Evolutionary conservation across 2,113 vertebrate species (phyloP).

Genomic region (Thinocorus orbignyianus): DNA sequence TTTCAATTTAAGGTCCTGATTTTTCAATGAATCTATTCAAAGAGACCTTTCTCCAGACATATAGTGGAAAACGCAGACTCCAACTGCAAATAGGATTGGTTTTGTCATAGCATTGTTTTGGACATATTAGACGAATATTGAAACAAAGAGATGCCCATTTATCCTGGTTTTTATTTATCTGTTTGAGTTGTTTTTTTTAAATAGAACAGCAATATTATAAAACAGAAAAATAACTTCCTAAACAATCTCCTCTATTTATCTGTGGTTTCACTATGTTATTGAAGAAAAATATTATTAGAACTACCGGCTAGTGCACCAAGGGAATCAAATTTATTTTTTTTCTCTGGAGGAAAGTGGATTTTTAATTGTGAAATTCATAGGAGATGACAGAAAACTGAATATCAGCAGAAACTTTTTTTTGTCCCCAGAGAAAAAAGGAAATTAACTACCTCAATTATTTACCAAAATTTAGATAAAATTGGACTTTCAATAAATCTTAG

Average conservation of each 20-base stretch:
- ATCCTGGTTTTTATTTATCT: neutral
- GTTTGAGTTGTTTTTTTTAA: neutral
- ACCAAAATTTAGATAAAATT: neutral
- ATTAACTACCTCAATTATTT: neutral
- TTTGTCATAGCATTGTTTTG: neutral
- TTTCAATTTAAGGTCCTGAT: neutral
- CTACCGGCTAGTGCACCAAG: neutral
- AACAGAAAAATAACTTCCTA: neutral
- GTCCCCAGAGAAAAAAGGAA: neutral
- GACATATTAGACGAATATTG: neutral
- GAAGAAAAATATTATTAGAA: neutral
- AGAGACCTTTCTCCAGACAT: neutral
- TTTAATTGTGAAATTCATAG: neutral
- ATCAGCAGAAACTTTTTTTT: neutral
- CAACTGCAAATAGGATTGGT: neutral
- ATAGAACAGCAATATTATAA: neutral
- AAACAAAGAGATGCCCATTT: neutral
- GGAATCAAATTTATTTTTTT: neutral
- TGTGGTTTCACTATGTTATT: neutral
- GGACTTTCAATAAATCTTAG: neutral
- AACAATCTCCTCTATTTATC: neutral
- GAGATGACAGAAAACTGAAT: neutral
- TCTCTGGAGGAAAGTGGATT: neutral
- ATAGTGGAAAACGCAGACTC: neutral
- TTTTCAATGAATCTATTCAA: neutral